phyloP scores from a whole-genome alignment of 2,797 vertebrate genomes.

The Onychomys leucogaster region DNA sequence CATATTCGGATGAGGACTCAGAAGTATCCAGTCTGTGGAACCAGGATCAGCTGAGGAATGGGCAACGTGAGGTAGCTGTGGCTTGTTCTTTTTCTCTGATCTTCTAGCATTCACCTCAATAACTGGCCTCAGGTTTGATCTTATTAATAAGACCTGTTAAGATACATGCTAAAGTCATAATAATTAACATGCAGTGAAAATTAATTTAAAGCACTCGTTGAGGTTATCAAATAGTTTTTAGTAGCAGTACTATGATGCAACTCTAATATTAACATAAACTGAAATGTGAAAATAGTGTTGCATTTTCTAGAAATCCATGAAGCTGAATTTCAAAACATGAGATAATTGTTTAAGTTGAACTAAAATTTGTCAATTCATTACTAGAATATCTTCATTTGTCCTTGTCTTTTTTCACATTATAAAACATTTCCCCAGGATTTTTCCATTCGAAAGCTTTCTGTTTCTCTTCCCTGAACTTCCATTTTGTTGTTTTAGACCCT shows the following conservation, averaged over 20 bases:
- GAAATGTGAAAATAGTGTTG: neutral
- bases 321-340: neutral
- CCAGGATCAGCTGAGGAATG: too few species aligned
- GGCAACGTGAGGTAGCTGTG: too few species aligned
- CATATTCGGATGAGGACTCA: too few species aligned
- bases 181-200: neutral
- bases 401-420: neutral
- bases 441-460: neutral
- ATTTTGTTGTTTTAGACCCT: neutral
- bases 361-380: neutral
- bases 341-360: neutral
- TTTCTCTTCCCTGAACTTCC: neutral
- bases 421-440: neutral
- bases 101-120: too few species aligned
- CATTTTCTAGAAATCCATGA: neutral
- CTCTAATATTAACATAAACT: constrained; percentile 23
- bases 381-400: neutral
- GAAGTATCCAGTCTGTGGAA: too few species aligned
- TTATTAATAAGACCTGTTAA: too few species aligned
- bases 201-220: neutral
- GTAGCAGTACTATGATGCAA: neutral
- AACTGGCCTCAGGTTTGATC: too few species aligned
- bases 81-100: too few species aligned
- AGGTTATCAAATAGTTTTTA: neutral
- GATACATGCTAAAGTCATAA: too few species aligned